Base-by-base conservation (phyloP, 2,888 invertebrate species). In the Ectobius pallidus region DNA sequence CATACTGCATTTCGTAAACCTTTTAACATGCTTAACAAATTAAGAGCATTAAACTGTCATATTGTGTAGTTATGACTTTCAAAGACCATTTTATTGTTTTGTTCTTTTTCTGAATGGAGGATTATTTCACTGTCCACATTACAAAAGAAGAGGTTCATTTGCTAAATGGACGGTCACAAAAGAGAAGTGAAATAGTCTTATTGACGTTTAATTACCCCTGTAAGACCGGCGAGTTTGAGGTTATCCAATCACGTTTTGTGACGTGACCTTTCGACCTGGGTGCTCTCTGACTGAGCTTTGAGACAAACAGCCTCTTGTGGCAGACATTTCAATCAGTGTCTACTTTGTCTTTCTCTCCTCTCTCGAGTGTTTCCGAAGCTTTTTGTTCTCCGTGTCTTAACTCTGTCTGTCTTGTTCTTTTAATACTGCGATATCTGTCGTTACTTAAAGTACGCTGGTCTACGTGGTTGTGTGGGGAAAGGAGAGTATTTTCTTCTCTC, bases 311-410 rank as follows among this genome's bases (percentile, higher is more conserved):
- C 46, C 46, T 46, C 18, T 46, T 46, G 46, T 61, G 61, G n/a
- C 61, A 61, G 61, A 61, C 61, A 61, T 61, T 61, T 61, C 61
- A 61, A 61, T 61, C 61, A 61, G 61, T 32, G 61, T 46, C 46
- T 46, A n/a, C 46, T n/a, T n/a, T 18, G n/a, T 32, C 32, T 61
- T 61, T 30, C 61, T 61, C 32, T 2, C 11, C 20, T 61, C 61
- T 20, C 61, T 32, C 18, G 61, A 32, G 61, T 32, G 61, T 46
- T 46, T 46, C n/a, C 46, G n/a, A n/a, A 14, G 46, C 46, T 46
- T 46, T 46, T 46, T 46, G 46, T 46, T 46, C 11, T 46, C n/a
- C 39, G n/a, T 46, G 46, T 46, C 46, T 46, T 46, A n/a, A n/a
- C n/a, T n/a, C n/a, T 4, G 46, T 46, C 46, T 46, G 16, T 7